A percentile compares a stretch with the other conserved stretches of the same genome.
Evolutionary conservation across 2,113 vertebrate species (phyloP).

Genomic region (Xiphophorus maculatus): DNA sequence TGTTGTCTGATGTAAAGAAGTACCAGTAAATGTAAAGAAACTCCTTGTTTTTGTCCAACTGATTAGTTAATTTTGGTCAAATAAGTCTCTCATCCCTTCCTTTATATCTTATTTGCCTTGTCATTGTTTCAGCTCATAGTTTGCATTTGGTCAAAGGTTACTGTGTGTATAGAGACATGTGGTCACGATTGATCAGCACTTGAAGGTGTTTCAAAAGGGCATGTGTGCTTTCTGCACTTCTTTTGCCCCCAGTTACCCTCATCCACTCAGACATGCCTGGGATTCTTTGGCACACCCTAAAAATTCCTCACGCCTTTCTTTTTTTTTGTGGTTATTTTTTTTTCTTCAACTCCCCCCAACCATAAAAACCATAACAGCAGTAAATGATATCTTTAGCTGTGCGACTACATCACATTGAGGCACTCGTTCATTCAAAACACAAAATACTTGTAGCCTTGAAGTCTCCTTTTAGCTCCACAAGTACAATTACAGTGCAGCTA

Average conservation of each 20-base stretch:
- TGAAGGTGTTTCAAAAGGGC: conserved; percentile 9
- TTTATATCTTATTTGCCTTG: conserved; percentile 9
- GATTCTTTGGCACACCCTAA: conserved; percentile 78
- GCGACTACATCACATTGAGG: conserved; percentile 21
- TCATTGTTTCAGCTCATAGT: conserved; percentile 7
- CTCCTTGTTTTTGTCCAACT: conserved; percentile 14
- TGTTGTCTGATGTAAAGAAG: conserved; percentile 10
- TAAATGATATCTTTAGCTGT: conserved; percentile 52
- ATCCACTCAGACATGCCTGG: conserved; percentile 61
- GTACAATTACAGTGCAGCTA: conserved; percentile 49
- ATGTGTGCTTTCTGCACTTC: conserved; percentile 28
- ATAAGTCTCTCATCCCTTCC: neutral
- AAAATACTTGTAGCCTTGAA: conserved; percentile 2
- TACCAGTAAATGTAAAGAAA: neutral
- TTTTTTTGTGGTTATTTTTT: conserved; percentile 64
- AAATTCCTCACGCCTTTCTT: conserved; percentile 68
- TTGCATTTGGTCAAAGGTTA: conserved; percentile 27
- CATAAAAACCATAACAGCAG: conserved; percentile 35
- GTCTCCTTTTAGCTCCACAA: conserved; percentile 16
- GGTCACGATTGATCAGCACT: conserved; percentile 26
- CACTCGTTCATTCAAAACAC: conserved; percentile 10
- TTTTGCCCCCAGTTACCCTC: conserved; percentile 33
- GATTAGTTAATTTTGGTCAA: conserved; percentile 9
- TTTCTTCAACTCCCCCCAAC: conserved; percentile 1
- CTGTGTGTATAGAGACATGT: conserved; percentile 17